phyloP scores from a whole-genome alignment of 2,797 vertebrate genomes.

The Parotocinclus haroldoi region DNA sequence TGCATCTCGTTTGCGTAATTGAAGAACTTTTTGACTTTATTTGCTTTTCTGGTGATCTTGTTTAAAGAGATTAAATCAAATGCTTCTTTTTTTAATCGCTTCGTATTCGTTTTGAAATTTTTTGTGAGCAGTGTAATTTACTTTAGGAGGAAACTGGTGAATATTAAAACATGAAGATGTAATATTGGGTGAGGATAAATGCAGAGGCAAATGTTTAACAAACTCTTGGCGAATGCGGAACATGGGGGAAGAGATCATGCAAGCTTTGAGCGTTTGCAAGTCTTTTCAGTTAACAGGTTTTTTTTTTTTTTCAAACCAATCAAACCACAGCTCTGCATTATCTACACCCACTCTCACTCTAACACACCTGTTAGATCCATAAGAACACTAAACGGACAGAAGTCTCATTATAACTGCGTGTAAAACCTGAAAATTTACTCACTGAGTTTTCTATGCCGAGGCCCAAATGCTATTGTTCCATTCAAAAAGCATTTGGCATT shows the following conservation, averaged over 20 bases:
- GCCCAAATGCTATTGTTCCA: background rate
- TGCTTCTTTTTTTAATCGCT: no score
- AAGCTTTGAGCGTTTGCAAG: constrained; percentile 79
- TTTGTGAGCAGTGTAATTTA: no score
- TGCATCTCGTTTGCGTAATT: no score
- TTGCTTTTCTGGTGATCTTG: no score
- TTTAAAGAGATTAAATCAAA: no score
- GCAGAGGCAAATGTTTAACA: background rate
- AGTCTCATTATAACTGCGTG: no score
- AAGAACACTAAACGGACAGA: no score
- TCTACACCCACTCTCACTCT: no score
- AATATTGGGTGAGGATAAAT: background rate
- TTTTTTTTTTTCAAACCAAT: constrained; percentile 35
- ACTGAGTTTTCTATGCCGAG: background rate
- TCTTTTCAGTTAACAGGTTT: constrained; percentile 74
- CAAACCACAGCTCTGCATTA: constrained; percentile 11
- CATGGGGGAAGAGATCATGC: constrained; percentile 57
- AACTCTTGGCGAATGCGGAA: background rate
- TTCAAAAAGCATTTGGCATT: background rate
- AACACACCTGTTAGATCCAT: no score
- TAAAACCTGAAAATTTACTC: no score
- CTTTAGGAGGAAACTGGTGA: background rate
- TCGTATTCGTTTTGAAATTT: no score
- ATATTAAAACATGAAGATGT: background rate
- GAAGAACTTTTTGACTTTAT: no score